Evolutionary conservation across 2,888 invertebrate species (phyloP), one percentile per base, ranked within the genome.

Genomic region (Eilema sororculum): DNA sequence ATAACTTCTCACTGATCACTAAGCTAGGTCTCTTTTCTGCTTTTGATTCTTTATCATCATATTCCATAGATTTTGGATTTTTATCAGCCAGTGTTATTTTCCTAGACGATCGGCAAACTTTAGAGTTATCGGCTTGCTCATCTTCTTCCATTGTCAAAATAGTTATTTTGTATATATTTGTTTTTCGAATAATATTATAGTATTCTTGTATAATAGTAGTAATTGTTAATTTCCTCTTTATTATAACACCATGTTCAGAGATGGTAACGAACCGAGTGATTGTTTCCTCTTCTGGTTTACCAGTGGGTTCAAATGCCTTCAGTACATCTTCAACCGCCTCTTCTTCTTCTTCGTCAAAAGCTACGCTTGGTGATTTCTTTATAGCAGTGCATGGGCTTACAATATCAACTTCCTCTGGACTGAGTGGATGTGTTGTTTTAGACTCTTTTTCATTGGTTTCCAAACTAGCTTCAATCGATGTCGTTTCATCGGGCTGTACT

Each of bases 161-260:
- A 9, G 52, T 52, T n/a, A 52, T 52, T 52, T 52, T 52, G 20
- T 52, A 52, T 52, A 52, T 52, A n/a, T n/a, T 52, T 8, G 8
- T 52, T 52, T 8, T 52, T 52, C n/a, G n/a, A n/a, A 58, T 67
- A 6, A 65, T 22, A 66, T 76, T 70, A 2, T 58, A 22, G 33
- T 67, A 77, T 65, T 78, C 76, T 33, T 78, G 79, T 33, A 76
- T 76, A 0, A 76, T 76, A 24, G 77, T 77, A 16, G 69, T 78
- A 30, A 77, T 67, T 16, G 52, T 65, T 16, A 61, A 69, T 67
- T 67, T 78, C 16, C 77, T 68, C 20, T 56, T 76, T n/a, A 78
- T 78, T 2, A 61, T 9, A 10, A 76, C 52, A 37, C 68, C 79
- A n/a, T 65, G 8, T 66, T 77, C 79, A 46, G 69, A 68, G 3